Conservation (phyloP, 2,888 invertebrate genomes). For the Drepanosiphum platanoidis region DNA sequence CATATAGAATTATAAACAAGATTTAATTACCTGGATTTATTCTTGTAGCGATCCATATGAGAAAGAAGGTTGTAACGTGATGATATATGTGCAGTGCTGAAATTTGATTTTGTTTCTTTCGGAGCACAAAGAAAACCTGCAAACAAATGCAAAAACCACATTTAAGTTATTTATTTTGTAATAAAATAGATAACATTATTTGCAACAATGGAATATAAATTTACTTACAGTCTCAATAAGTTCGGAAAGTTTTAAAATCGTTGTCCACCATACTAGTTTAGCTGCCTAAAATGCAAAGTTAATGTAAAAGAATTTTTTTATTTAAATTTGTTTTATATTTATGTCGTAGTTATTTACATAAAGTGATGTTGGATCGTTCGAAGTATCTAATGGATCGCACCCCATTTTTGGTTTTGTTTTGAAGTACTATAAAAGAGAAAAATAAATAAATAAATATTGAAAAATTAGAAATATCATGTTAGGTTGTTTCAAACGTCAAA, state of each 20-base stretch:
- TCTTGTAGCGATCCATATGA: constrained; percentile 74
- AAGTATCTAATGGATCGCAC: constrained; percentile 80
- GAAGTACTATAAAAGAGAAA: constrained; percentile 65
- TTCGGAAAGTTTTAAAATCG: constrained; percentile 75
- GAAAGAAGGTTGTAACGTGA: constrained; percentile 73
- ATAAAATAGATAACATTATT: background rate
- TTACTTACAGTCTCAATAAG: constrained; percentile 72
- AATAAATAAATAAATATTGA: constrained; percentile 3
- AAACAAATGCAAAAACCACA: background rate
- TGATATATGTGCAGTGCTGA: constrained; percentile 80
- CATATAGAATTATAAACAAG: background rate
- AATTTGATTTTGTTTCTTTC: constrained; percentile 78
- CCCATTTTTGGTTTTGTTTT: constrained; percentile 73
- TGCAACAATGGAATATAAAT: constrained; percentile 56
- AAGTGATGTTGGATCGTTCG: constrained; percentile 72
- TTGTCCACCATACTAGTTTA: constrained; percentile 73
- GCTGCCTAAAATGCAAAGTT: constrained; percentile 66
- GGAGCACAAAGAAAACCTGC: constrained; percentile 74
- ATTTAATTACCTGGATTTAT: constrained; percentile 73
- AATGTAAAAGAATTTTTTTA: background rate
- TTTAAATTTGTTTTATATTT: background rate
- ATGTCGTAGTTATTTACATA: constrained; percentile 67
- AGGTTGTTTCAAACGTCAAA: too few species aligned
- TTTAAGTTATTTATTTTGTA: constrained; percentile 67
- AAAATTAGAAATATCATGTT: background rate